These are phyloP conservation scores for Cephus nigrinus DNA, from an alignment of 2,888 invertebrate genomes.

Conservation along the genomic window DNA sequence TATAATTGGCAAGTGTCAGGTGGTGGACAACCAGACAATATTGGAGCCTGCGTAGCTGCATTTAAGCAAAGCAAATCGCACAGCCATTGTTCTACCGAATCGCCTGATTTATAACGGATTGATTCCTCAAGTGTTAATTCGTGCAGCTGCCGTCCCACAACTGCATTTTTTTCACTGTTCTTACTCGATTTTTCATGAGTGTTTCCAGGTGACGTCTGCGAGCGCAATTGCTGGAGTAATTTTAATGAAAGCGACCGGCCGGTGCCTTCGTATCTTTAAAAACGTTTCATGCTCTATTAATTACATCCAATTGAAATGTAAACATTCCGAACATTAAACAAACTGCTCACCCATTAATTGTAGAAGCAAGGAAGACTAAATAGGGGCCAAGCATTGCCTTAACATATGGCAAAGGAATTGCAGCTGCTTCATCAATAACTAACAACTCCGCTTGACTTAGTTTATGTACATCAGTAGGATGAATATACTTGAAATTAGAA, in stretches of 20 bases:
- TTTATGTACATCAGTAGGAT: slow-evolving; percentile 89
- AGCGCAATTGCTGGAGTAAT: slow-evolving; percentile 87
- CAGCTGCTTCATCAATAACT: slow-evolving; percentile 98
- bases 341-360: slow-evolving; percentile 83
- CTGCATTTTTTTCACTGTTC: slow-evolving; percentile 62
- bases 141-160: slow-evolving; percentile 69
- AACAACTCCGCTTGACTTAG: slow-evolving; percentile 94
- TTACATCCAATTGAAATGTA: not conserved
- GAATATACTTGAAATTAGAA: slow-evolving; percentile 81
- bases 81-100: slow-evolving; percentile 92
- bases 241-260: slow-evolving; percentile 96
- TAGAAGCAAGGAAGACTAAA: slow-evolving; percentile 94
- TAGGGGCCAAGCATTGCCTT: slow-evolving; percentile 91
- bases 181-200: slow-evolving; percentile 67
- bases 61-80: slow-evolving; percentile 92
- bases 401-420: slow-evolving; percentile 94
- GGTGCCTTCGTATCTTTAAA: slow-evolving; percentile 89
- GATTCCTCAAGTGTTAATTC: slow-evolving; percentile 87
- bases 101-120: slow-evolving; percentile 86
- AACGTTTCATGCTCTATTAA: not conserved
- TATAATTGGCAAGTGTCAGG: slow-evolving; percentile 91
- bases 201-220: slow-evolving; percentile 71
- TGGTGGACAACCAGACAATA: slow-evolving; percentile 86
- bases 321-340: not conserved
- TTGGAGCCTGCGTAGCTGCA: slow-evolving; percentile 76